Base-by-base conservation (phyloP, 2,888 invertebrate species). In the Cryptocheilus praepositus region DNA sequence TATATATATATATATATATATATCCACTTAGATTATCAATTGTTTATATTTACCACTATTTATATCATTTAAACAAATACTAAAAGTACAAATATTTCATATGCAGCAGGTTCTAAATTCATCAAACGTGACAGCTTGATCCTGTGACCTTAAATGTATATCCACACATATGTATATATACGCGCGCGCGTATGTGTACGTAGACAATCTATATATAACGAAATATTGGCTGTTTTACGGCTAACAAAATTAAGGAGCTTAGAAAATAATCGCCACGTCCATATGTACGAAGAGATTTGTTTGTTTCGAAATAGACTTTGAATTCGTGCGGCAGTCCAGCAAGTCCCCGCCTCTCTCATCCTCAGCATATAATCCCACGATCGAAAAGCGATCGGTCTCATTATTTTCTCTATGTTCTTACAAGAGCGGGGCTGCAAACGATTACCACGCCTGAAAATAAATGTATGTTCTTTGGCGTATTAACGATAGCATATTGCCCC, bases 51-150 rank as follows among this genome's bases (percentile, higher is more conserved):
- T 84, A 84, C 81, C 81, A 74, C 81, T 86, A 85, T 84, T 85
- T 85, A 82, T 83, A 83, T 81, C 77, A 77, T 80, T 81, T 87
- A 86, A 84, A 84, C 84, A 77, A 88, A 87, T 88, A 87, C 87
- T 88, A 86, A 88, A 88, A 88, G 87, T 88, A 88, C 88, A 88
- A 88, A 88, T 86, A 81, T 85, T 84, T 81, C 78, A 79, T 81
- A 77, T 82, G 77, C 63, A 71, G 78, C 71, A 67, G 70, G 67
- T 79, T 78, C 82, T 78, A 76, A 80, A 81, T 74, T 74, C 78
- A 74, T 75, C 77, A 70, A 71, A 77, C 67, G 64, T 18, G 63
- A 74, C 72, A 56, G 54, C 70, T 21, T 71, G 52, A 69, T 74
- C 64, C 64, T 76, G 70, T 79, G 80, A 79, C 80, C 81, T 81